Percentiles rank a stretch among this genome's conserved stretches.
Conservation (phyloP, 2,888 invertebrate species). For the Allygus modestus region DNA sequence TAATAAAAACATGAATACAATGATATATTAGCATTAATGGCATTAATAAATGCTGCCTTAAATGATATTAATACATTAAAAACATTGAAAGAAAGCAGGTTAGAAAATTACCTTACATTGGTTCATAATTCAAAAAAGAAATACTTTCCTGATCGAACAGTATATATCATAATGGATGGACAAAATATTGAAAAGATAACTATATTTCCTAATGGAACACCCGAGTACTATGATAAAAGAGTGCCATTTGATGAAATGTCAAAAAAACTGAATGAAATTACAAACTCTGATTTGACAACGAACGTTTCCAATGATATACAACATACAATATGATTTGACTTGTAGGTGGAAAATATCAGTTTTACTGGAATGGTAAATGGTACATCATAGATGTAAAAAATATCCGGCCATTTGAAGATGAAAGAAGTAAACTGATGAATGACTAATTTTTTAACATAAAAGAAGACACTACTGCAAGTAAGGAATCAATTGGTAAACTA, state of each 20-base stretch:
- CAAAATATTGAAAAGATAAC: neutral
- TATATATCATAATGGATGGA: neutral
- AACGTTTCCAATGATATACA: neutral
- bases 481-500: neutral
- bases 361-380: conserved; percentile 16
- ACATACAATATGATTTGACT: neutral
- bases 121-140: neutral
- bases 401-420: conserved; percentile 2
- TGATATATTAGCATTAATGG: neutral
- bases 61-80: neutral
- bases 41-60: neutral
- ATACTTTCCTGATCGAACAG: conserved; percentile 1
- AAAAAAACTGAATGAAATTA: neutral
- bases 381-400: neutral
- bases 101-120: neutral
- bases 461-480: neutral
- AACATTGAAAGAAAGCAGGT: neutral
- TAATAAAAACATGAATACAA: neutral
- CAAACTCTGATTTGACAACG: neutral
- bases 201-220: neutral
- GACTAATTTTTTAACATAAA: neutral
- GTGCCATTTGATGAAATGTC: neutral
- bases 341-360: neutral
- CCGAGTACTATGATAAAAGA: neutral
- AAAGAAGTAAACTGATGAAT: neutral